A percentile compares a stretch with the other conserved stretches of the same genome.
These are phyloP conservation scores for Drosophila subobscura DNA, from an alignment of 1,140 invertebrate species.

Conservation along the genomic window DNA sequence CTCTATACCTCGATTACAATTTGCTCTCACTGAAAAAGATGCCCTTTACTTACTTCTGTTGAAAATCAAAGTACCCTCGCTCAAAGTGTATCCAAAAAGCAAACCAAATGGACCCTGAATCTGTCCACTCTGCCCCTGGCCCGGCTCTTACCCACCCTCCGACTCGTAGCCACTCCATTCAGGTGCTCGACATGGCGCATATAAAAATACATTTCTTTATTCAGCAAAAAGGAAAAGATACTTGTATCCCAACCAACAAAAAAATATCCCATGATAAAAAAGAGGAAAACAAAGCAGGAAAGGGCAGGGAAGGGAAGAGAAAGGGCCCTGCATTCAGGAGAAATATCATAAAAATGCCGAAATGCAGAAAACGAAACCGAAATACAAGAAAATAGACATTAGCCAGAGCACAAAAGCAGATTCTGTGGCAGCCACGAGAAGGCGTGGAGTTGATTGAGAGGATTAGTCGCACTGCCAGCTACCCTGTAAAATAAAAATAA, in stretches of 20 bases:
- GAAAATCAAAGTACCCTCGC: too few relatives aligned
- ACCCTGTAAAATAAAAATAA: conserved; percentile 3
- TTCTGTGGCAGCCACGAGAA: conserved; percentile 1
- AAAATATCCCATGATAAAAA: conserved; percentile 17
- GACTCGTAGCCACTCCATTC: conserved; percentile 38
- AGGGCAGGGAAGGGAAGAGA: conserved; percentile 52
- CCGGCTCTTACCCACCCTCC: not conserved
- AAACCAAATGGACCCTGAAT: conserved; percentile 43
- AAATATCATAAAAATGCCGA: conserved; percentile 46
- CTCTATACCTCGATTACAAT: too few relatives aligned
- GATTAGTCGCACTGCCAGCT: conserved; percentile 4
- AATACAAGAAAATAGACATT: conserved; percentile 53
- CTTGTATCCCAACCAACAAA: not conserved
- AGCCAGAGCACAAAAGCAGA: conserved; percentile 31
- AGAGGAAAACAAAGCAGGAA: conserved; percentile 12
- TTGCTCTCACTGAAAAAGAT: too few relatives aligned
- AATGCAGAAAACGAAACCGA: conserved; percentile 49
- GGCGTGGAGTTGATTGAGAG: not conserved
- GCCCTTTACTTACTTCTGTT: too few relatives aligned
- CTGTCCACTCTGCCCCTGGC: conserved; percentile 8
- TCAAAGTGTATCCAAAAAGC: conserved; percentile 33
- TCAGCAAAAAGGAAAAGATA: conserved; percentile 32
- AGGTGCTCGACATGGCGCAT: conserved; percentile 73
- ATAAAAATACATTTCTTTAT: conserved; percentile 80
- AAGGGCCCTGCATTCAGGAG: conserved; percentile 61